Evolutionary conservation across 2,113 vertebrate species (phyloP), one percentile per base, ranked within the genome.

Genomic region (Actenoides hombroni): DNA sequence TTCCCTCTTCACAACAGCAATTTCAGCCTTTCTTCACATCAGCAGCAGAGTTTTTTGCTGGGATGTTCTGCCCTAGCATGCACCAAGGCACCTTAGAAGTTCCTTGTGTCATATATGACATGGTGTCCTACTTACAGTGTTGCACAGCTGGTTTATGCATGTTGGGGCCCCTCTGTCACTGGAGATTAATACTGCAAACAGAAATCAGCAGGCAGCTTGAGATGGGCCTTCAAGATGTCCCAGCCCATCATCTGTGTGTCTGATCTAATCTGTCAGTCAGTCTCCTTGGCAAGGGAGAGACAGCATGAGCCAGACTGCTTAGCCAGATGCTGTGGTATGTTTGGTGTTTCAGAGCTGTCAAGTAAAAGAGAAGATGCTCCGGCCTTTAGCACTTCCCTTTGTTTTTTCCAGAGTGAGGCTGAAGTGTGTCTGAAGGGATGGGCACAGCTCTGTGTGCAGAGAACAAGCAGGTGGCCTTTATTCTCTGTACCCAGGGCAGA

Each of bases 181-280:
- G 87, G 91, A 86, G 77, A 95, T 97, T 93, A 97, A 95, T 86
- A 83, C 92, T 80, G 81, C 83, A 63, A 75, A 75, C 39, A 23
- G 80, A 61, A 61, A 71, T 89, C 11, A 2, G 75, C 49, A 67
- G 73, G 88, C 18, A 0, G 65, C 75, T 88, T 57, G 86, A 94
- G 77, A 88, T 63, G 53, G 78, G 79, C 12, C 87, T 92, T 93
- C 96, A 83, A 39, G 75, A 89, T 86, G 96, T 97, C 95, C 94
- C 51, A 78, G 77, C 57, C 93, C 64, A 87, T 96, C 92, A 95
- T 92, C 93, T 2, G 1, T 68, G 93, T 84, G 93, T 93, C 96
- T 93, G 77, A 92, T 96, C 65, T 35, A 67, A 97, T 97, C 94
- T 64, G 81, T 97, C 97, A 97, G 48, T 92, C 94, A 85, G 94